phyloP scores from a whole-genome alignment of 2,113 vertebrate genomes.

The Australoheros scitulus region DNA sequence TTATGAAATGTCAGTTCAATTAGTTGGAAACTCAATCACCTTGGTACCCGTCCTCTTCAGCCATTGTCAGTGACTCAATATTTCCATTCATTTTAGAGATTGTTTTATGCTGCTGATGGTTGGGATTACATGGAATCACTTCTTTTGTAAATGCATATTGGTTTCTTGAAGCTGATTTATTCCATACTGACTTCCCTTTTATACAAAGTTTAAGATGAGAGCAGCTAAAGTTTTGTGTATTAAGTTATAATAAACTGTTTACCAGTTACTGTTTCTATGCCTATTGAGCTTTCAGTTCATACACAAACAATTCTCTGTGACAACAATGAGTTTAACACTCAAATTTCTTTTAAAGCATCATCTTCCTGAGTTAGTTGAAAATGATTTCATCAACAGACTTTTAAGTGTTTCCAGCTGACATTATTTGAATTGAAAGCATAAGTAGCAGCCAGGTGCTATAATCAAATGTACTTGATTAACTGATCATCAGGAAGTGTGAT shows the following conservation, averaged over 20 bases:
- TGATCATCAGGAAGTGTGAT: not conserved
- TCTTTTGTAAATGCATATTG: not conserved
- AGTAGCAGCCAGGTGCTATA: not conserved
- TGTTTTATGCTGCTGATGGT: not conserved
- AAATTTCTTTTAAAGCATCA: not conserved
- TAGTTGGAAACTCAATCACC: conserved; percentile 51
- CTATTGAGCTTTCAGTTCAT: not conserved
- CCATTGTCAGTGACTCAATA: not conserved
- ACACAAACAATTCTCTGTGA: not conserved
- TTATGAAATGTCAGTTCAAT: conserved; percentile 70
- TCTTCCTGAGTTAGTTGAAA: not conserved
- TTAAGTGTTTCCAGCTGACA: not conserved
- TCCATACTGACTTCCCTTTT: not conserved
- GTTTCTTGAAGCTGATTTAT: not conserved
- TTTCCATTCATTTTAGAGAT: conserved; percentile 14
- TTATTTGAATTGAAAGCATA: not conserved
- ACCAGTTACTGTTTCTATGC: not conserved
- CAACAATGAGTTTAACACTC: not conserved
- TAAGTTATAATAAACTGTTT: not conserved
- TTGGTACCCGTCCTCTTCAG: conserved; percentile 4
- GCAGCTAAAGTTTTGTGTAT: not conserved
- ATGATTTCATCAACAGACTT: not conserved
- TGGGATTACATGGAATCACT: not conserved
- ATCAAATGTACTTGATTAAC: not conserved
- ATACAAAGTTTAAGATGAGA: not conserved